Base-by-base conservation (phyloP, 64 coral and sea anemone genomes). In the Porites lutea region DNA sequence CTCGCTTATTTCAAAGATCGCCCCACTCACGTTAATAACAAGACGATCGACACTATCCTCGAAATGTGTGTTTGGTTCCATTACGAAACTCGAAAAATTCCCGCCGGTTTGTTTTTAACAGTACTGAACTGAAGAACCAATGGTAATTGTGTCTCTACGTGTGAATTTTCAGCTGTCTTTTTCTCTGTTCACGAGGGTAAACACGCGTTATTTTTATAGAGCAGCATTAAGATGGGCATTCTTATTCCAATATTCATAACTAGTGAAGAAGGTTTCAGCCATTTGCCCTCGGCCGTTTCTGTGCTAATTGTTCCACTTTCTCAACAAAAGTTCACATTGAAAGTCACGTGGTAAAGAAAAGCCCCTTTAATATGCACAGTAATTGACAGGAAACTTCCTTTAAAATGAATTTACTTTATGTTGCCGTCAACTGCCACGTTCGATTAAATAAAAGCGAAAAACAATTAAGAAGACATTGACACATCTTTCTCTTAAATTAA, bases 11-110 rank as follows among this genome's bases (percentile, higher is more conserved):
- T 98, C 93, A 72, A 92, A 98, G 9, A 98, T 74, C 45, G 93
- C 90, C 64, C 96, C 96, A 51, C 96, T 95, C 3, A 98, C 89
- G 19, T 98, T 98, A 49, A 98, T 72, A 54, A 79, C 72, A 14
- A 95, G 53, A 58, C 89, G 82, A 65, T 88, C 75, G 52, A 4
- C 14, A 65, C 37, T 77, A 14, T 49, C 52, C 50, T 78, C 52
- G 20, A 19, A 51, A 5, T 23, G 50, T 49, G 21, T 23, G 61
- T 52, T 63, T 68, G 81, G 4, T 51, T 16, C 81, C 81, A 84
- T 84, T 84, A 52, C 48, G 2, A 69, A 65, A 8, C 46, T 12
- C 27, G 27, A 67, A 84, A 8, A 22, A 48, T 52, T 68, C 61
- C 45, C 8, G 54, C 55, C 19, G 73, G 51, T 22, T 53, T 57